These are phyloP conservation scores for Harpegnathos saltator DNA, from an alignment of 1,140 invertebrate species.

Conservation along the genomic window DNA sequence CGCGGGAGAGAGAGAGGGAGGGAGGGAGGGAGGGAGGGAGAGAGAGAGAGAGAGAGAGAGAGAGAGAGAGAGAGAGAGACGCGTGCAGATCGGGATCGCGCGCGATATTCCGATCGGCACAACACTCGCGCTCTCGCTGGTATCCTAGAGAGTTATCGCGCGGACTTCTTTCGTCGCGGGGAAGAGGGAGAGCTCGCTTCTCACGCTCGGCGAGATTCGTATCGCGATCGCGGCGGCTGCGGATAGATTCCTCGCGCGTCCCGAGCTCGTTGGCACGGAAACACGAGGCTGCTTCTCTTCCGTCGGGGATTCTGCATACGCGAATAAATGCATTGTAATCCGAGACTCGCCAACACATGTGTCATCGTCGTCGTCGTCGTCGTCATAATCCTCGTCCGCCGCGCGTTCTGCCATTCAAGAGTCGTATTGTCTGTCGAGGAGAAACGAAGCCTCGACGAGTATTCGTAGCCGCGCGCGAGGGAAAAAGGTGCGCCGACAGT, in stretches of 20 bases:
- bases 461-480: not conserved
- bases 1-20: no score
- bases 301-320: conserved; percentile 16
- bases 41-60: no score
- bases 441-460: conserved; percentile 23
- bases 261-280: conserved; percentile 2
- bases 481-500: not conserved
- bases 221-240: conserved; percentile 39
- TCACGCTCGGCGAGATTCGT: conserved; percentile 30
- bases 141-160: conserved; percentile 29
- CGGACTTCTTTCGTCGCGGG: conserved; percentile 24
- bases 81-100: not conserved
- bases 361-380: conserved; percentile 18
- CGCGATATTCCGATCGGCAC: conserved; percentile 44
- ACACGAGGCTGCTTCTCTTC: conserved; percentile 34
- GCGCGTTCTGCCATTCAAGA: conserved; percentile 15
- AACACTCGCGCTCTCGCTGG: not conserved
- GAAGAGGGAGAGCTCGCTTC: not conserved
- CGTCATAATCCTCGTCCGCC: not conserved
- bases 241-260: conserved; percentile 11
- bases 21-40: no score
- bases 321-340: conserved; percentile 48
- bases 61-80: no score
- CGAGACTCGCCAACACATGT: conserved; percentile 3
- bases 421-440: not conserved